Evolutionary conservation across 2,888 invertebrate genomes (phyloP).

Genomic region (Drosophila rubida): DNA sequence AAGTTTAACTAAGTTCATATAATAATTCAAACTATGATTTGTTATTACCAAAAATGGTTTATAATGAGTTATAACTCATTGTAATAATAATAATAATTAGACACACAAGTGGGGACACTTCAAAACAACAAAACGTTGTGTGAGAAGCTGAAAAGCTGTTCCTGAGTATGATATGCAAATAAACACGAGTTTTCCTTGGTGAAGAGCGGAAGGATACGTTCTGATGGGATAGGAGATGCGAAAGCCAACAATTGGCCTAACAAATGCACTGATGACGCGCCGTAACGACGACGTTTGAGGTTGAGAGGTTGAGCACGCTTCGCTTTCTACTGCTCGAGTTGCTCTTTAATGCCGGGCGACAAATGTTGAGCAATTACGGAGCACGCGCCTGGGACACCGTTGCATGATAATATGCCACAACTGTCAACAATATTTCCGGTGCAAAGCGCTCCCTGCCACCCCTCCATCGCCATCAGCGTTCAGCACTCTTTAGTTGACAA

Average conservation of each 20-base stretch:
- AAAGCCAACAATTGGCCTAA: slow-evolving; percentile 3
- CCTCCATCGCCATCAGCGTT: neutral
- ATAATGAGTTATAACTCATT: too few species aligned
- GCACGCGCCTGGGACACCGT: slow-evolving; percentile 45
- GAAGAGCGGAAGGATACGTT: neutral
- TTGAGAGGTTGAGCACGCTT: slow-evolving; percentile 13
- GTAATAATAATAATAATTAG: too few species aligned
- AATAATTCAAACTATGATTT: too few species aligned
- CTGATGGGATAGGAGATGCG: neutral
- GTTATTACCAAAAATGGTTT: too few species aligned
- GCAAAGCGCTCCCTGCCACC: slow-evolving; percentile 21
- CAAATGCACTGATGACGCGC: neutral
- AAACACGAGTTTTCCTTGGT: neutral
- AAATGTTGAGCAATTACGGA: slow-evolving; percentile 59
- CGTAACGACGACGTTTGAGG: slow-evolving; percentile 5
- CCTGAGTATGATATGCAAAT: neutral
- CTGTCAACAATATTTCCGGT: slow-evolving; percentile 80
- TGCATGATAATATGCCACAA: slow-evolving; percentile 80
- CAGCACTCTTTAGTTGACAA: slow-evolving; percentile 25
- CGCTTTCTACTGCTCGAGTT: slow-evolving; percentile 25
- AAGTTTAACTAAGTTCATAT: too few species aligned
- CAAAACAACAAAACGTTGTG: too few species aligned
- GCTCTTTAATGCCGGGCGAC: slow-evolving; percentile 45
- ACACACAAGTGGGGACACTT: too few species aligned
- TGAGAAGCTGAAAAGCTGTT: neutral